These are phyloP conservation scores for Chiroxiphia lanceolata DNA, from an alignment of 2,797 vertebrate species.

Conservation along the genomic window DNA sequence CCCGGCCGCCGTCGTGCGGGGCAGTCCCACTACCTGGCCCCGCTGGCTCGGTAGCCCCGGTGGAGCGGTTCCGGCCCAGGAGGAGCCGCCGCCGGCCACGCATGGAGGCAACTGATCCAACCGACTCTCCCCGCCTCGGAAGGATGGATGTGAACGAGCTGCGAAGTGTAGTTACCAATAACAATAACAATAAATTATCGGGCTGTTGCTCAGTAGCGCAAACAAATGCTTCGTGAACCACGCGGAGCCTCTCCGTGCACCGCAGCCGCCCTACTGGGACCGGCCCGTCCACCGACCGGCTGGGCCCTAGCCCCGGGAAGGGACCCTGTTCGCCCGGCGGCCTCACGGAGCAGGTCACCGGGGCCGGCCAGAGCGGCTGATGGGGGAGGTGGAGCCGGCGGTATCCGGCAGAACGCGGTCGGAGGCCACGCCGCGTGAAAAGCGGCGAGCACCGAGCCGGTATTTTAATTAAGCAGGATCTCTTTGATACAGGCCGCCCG, in stretches of 20 bases:
- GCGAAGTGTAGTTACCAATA: conserved; percentile 55
- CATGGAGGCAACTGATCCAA: neutral
- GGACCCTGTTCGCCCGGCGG: neutral
- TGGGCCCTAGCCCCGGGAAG: neutral
- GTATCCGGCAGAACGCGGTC: neutral
- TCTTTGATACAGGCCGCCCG: conserved; percentile 29
- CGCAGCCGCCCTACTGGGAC: neutral
- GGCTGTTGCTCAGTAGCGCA: neutral
- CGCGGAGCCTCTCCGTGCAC: neutral
- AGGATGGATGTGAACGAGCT: conserved; percentile 38
- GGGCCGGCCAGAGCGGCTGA: neutral
- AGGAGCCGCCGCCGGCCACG: neutral
- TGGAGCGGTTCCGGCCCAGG: neutral
- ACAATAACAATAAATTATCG: conserved; percentile 46
- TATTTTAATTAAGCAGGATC: conserved; percentile 44
- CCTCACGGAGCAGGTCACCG: neutral
- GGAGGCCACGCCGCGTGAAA: neutral
- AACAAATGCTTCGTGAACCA: neutral
- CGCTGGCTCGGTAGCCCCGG: neutral
- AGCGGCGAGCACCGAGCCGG: neutral
- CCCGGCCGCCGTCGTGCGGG: neutral
- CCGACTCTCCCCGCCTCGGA: neutral
- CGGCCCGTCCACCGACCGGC: neutral
- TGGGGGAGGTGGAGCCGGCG: neutral
- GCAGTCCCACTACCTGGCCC: too few relatives aligned